Evolutionary conservation across 1,140 invertebrate species (phyloP).

Genomic region (Pseudomyrmex cubaensis): DNA sequence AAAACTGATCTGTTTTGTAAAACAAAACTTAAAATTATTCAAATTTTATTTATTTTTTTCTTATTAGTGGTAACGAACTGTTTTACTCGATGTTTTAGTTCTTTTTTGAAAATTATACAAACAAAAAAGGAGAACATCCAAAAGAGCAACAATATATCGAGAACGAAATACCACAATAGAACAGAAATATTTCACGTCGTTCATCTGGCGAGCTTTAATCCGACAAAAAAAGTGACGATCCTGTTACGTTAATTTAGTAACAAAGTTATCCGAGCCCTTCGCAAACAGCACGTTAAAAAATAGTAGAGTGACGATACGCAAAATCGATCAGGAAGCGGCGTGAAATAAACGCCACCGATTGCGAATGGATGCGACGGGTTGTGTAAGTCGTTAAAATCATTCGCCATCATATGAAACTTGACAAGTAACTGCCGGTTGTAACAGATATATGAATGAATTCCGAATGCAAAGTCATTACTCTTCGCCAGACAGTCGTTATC

Average conservation of each 20-base stretch:
- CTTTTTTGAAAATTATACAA: not conserved
- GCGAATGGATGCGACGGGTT: conserved; percentile 9
- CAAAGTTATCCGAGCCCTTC: not conserved
- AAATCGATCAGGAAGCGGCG: conserved; percentile 36
- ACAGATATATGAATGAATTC: conserved; percentile 30
- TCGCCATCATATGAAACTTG: conserved; percentile 13
- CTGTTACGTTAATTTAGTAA: conserved; percentile 54
- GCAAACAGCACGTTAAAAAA: conserved; percentile 15
- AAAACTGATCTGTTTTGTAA: no score
- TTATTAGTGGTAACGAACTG: not conserved
- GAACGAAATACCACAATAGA: not conserved
- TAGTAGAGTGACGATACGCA: not conserved
- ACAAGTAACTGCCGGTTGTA: conserved; percentile 25
- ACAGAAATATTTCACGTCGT: not conserved
- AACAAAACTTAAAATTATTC: no score
- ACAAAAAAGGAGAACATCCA: not conserved
- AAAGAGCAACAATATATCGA: not conserved
- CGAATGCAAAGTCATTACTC: conserved; percentile 38
- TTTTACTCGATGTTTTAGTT: not conserved
- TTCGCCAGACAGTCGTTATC: conserved; percentile 36
- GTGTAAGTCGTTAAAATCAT: conserved; percentile 53
- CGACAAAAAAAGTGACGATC: not conserved
- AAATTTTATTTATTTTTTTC: no score
- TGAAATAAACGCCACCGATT: conserved; percentile 26
- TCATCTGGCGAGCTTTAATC: not conserved